Conservation (phyloP, 2,888 invertebrate species). For the Eupeodes latifasciatus region DNA sequence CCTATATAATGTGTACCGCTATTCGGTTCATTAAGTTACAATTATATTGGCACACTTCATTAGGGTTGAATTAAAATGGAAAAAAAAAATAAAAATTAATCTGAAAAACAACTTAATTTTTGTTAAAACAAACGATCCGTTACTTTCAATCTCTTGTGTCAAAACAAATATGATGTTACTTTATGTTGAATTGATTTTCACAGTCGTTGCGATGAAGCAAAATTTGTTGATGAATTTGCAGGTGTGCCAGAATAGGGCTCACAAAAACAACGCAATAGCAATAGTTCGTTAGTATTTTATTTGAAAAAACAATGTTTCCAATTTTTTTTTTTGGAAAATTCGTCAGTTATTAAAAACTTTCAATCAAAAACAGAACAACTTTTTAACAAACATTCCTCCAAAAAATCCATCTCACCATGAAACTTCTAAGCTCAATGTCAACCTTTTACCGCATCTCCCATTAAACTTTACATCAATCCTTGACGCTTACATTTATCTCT, state of each 20-base stretch:
- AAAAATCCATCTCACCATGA: not conserved
- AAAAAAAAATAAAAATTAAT: not conserved
- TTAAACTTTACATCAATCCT: not conserved
- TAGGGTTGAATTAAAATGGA: not conserved
- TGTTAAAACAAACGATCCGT: not conserved
- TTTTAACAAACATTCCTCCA: not conserved
- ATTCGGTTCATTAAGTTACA: conserved; percentile 60
- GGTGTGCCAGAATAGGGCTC: too few species aligned
- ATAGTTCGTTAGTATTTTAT: too few species aligned
- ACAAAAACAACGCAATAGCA: too few species aligned
- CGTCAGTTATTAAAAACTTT: not conserved
- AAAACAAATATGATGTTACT: too few species aligned
- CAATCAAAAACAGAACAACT: not conserved
- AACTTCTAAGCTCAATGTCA: not conserved
- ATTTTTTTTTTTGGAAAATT: not conserved
- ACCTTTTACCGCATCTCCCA: not conserved
- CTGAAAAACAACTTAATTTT: not conserved
- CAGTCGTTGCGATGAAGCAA: too few species aligned
- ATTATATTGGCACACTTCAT: conserved; percentile 30
- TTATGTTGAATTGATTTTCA: too few species aligned
- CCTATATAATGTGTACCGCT: conserved; percentile 17
- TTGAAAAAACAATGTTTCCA: not conserved
- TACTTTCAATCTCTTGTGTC: not conserved
- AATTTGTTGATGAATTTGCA: too few species aligned
- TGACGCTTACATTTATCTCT: not conserved